Base-by-base conservation (phyloP, 2,888 invertebrate species). In the Mesorhabditis spiculigera region DNA sequence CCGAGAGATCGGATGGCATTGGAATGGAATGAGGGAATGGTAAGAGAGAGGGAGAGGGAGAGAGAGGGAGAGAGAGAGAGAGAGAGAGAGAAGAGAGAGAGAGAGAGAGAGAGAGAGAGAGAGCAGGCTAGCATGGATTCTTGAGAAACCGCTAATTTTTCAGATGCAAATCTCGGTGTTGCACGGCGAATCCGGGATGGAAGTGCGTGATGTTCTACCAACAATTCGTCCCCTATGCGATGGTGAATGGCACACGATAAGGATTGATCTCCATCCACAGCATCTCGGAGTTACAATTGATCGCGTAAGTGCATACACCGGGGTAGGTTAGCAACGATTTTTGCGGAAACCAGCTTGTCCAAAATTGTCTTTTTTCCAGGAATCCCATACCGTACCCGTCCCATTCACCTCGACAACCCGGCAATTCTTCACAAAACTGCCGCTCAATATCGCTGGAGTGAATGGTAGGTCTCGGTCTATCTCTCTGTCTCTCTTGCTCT, bases 161-260 rank as follows among this genome's bases (percentile, higher is more conserved):
- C 50, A 71, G 71, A 41, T 71, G 43, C 63, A 66, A 61, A 71
- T 75, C 5, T 69, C 73, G 4, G 43, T 75, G 45, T 68, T 73
- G 45, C 72, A 75, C 63, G 63, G 65, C 0, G 68, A 66, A 13
- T 67, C 68, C 1, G 67, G 67, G 5, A 43, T 72, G 16, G 73
- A 73, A 50, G 70, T 75, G 43, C 63, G 75, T 0, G 73, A 75
- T 42, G 71, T 69, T 28, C 16, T 75, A 5, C 73, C 75, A 5
- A 66, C 70, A n/a, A 64, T 73, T 10, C 50, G 74, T 41, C 58
- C 71, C 4, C 62, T 83, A 43, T 83, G 83, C 67, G 77, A 80
- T 66, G 73, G 75, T 8, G 64, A 79, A 63, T 83, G 82, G 82
- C 83, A 82, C 58, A 71, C 74, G 10, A 67, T 83, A 41, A 67